These are phyloP conservation scores for Trissolcus japonicus DNA, from an alignment of 2,888 invertebrate genomes.

Conservation along the genomic window DNA sequence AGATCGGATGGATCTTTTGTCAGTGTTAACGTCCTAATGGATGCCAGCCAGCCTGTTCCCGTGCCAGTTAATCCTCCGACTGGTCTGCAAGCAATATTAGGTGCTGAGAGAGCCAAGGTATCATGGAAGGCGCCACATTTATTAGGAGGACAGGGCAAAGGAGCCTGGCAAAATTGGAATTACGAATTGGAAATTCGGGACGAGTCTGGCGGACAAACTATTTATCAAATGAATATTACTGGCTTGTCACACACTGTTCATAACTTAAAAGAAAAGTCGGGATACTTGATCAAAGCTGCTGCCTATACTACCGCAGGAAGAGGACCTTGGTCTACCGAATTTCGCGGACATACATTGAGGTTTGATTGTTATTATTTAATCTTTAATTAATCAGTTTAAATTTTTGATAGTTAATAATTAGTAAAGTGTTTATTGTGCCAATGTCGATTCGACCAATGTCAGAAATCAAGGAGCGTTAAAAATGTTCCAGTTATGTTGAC, in stretches of 20 bases:
- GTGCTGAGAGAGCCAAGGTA: constrained; percentile 84
- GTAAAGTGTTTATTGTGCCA: no score
- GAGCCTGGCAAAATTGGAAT: constrained; percentile 85
- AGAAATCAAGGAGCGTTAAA: no score
- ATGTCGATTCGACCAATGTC: no score
- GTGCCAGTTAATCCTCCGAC: constrained; percentile 88
- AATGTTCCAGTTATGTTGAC: no score
- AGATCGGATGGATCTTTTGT: constrained; percentile 77
- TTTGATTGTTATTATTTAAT: constrained; percentile 45
- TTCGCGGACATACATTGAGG: constrained; percentile 84
- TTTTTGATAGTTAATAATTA: neutral
- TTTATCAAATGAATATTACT: constrained; percentile 77
- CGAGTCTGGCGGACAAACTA: constrained; percentile 74
- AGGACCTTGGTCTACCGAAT: constrained; percentile 89
- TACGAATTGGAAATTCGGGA: constrained; percentile 86
- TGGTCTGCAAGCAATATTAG: constrained; percentile 88
- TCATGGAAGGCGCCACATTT: constrained; percentile 89
- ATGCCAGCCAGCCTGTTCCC: constrained; percentile 85
- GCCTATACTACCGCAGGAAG: constrained; percentile 86
- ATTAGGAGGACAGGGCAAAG: constrained; percentile 82
- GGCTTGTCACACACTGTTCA: constrained; percentile 82
- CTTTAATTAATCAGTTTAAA: neutral
- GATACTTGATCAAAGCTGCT: constrained; percentile 87
- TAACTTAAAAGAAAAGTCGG: constrained; percentile 84
- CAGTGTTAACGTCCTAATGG: constrained; percentile 75